Percentiles rank a stretch among this genome's conserved stretches.
phyloP scores from a whole-genome alignment of 2,888 invertebrate species.

The Zele albiditarsus region DNA sequence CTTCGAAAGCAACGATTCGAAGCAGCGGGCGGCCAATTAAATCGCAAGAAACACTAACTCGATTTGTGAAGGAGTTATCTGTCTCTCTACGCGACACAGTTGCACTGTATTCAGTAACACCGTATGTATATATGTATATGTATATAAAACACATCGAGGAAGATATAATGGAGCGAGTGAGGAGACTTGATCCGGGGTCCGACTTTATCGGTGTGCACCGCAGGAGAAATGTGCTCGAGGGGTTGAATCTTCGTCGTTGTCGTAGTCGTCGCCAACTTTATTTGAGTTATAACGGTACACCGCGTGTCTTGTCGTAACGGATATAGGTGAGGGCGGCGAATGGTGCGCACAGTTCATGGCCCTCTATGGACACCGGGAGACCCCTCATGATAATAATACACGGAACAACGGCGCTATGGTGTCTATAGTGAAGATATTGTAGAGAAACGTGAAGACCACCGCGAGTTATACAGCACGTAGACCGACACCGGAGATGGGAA shows the following conservation, averaged over 20 bases:
- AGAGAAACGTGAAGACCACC: conserved; percentile 17
- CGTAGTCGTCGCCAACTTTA: conserved; percentile 49
- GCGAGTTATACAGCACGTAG: conserved; percentile 32
- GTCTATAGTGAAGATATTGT: conserved; percentile 2
- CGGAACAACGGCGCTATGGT: background rate
- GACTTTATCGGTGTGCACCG: conserved; percentile 38
- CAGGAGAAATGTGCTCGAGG: conserved; percentile 24
- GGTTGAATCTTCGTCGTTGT: conserved; percentile 3
- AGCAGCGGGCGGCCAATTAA: conserved; percentile 50
- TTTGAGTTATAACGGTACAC: conserved; percentile 53
- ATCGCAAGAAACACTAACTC: conserved; percentile 54
- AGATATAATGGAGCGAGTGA: conserved; percentile 6
- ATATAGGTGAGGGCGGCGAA: conserved; percentile 5
- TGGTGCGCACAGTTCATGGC: background rate
- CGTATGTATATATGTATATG: background rate
- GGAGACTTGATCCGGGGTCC: conserved; percentile 5
- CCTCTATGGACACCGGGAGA: background rate
- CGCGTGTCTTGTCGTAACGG: conserved; percentile 9
- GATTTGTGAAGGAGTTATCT: conserved; percentile 52
- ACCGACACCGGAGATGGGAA: conserved; percentile 10
- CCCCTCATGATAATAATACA: background rate
- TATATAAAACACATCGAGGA: background rate
- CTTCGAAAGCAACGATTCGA: conserved; percentile 40
- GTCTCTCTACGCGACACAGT: conserved; percentile 26
- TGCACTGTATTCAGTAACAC: no score